Conservation (phyloP, 2,113 vertebrate species). For the Carassius gibelio region DNA sequence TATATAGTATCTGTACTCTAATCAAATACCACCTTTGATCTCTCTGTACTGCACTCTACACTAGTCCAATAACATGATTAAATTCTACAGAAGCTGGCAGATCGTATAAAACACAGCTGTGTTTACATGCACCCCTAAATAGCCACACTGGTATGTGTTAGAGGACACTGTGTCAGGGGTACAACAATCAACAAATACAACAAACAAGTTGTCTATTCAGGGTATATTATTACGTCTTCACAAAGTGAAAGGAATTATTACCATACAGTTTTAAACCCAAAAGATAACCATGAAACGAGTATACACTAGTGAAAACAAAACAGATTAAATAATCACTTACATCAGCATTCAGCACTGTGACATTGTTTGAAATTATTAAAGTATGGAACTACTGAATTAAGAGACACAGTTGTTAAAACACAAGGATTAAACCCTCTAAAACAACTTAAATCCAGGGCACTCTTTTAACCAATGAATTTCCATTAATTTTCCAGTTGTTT, state of each 20-base stretch:
- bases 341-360: not conserved
- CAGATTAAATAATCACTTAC: not conserved
- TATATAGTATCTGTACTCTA: not conserved
- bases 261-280: not conserved
- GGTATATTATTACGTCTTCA: not conserved
- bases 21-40: not conserved
- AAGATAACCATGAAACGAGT: not conserved
- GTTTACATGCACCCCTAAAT: constrained; percentile 50
- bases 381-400: not conserved
- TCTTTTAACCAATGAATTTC: not conserved
- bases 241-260: not conserved
- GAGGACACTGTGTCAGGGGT: constrained; percentile 58
- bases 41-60: constrained; percentile 32
- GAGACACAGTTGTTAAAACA: too few relatives aligned
- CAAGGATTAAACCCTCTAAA: not conserved
- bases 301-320: not conserved
- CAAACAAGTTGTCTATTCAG: not conserved
- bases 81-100: constrained; percentile 54
- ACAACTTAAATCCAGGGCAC: not conserved
- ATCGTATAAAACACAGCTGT: constrained; percentile 46
- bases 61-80: constrained; percentile 62
- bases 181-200: not conserved
- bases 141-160: constrained; percentile 48
- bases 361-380: not conserved
- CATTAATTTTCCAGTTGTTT: not conserved